Evolutionary conservation across 2,888 invertebrate species (phyloP).

Genomic region (Desoria tigrina): DNA sequence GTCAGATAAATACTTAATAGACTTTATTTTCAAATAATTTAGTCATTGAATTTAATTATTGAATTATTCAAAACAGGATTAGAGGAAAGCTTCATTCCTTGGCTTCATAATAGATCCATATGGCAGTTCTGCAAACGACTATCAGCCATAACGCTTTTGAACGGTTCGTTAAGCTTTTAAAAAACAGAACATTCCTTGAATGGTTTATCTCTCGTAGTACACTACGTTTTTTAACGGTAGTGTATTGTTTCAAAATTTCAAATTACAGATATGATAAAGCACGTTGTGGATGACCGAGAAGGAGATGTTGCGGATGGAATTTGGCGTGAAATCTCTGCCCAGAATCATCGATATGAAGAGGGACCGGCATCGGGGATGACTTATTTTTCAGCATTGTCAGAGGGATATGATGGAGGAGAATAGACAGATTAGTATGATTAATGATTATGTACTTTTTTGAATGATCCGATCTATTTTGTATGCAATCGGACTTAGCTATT

Average conservation of each 20-base stretch:
- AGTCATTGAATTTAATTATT: too few species aligned
- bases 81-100: conserved; percentile 28
- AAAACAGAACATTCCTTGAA: too few species aligned
- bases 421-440: too few species aligned
- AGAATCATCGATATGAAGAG: background rate
- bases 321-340: conserved; percentile 15
- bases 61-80: too few species aligned
- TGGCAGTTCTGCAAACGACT: background rate
- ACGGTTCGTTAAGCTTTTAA: too few species aligned
- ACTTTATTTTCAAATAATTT: too few species aligned
- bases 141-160: conserved; percentile 22
- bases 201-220: too few species aligned
- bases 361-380: background rate
- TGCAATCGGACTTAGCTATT: too few species aligned
- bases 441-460: too few species aligned
- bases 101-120: conserved; percentile 18
- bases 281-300: conserved; percentile 6
- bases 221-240: background rate
- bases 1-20: too few species aligned
- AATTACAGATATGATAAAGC: conserved; percentile 14
- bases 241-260: too few species aligned
- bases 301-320: conserved; percentile 20
- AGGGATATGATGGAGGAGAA: conserved; percentile 1
- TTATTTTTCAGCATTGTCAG: background rate
- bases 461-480: too few species aligned